phyloP scores from a whole-genome alignment of 1,140 invertebrate species.

The Drosophila setifemur region DNA sequence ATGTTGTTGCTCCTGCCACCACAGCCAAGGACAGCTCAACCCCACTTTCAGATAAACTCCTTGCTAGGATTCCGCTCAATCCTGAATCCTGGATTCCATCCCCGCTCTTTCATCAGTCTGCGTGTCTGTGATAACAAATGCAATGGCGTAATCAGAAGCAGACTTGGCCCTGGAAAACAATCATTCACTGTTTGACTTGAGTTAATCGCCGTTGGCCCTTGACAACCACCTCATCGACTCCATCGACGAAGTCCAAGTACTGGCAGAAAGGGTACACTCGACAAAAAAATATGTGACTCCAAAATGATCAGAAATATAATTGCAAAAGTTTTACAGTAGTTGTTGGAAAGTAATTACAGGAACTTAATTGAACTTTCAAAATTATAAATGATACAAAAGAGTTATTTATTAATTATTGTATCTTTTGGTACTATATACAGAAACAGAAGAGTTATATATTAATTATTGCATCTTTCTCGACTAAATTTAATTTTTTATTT shows the following conservation, averaged over 20 bases:
- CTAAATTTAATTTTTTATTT: not conserved
- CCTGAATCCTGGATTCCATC: not conserved
- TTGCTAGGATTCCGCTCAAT: not conserved
- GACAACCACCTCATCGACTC: slow-evolving; percentile 52
- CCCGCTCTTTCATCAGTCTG: not conserved
- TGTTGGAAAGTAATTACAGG: too few species aligned
- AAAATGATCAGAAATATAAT: not conserved
- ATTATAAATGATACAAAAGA: too few species aligned
- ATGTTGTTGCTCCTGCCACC: not conserved
- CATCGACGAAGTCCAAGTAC: slow-evolving; percentile 32
- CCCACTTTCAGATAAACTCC: not conserved
- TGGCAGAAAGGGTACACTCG: slow-evolving; percentile 4
- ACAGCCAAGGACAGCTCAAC: slow-evolving; percentile 20
- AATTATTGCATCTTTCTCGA: too few species aligned
- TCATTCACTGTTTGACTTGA: slow-evolving; percentile 77
- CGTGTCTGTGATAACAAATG: slow-evolving; percentile 70
- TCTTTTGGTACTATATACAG: too few species aligned
- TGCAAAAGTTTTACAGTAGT: not conserved
- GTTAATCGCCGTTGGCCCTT: slow-evolving; percentile 75
- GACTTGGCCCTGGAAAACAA: slow-evolving; percentile 72
- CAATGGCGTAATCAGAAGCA: slow-evolving; percentile 66
- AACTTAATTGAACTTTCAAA: too few species aligned
- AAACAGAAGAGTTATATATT: too few species aligned
- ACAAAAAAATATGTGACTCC: not conserved
- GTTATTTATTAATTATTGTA: too few species aligned